Conservation (phyloP, 2,113 vertebrate species). For the Passer domesticus region DNA sequence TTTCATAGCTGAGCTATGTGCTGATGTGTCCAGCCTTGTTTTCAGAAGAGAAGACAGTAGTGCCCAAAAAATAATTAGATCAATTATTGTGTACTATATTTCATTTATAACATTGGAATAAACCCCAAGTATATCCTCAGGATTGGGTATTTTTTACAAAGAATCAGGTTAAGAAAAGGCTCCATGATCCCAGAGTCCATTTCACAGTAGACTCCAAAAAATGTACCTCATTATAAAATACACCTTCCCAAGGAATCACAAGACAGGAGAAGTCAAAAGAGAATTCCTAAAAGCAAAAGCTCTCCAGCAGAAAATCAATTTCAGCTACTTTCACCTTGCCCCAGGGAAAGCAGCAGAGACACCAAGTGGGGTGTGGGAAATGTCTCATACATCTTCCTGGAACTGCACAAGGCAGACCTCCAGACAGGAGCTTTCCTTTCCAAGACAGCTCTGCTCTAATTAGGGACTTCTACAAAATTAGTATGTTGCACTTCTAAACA, state of each 20-base stretch:
- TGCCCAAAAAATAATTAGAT: background rate
- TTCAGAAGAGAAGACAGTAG: background rate
- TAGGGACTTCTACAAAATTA: conserved; percentile 48
- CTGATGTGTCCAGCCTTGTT: background rate
- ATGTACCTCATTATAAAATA: conserved; percentile 47
- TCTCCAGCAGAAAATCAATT: conserved; percentile 69
- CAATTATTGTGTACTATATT: background rate
- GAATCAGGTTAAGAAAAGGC: conserved; percentile 6
- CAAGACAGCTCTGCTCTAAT: conserved; percentile 52
- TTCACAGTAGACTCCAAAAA: conserved; percentile 35
- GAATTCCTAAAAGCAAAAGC: conserved; percentile 58
- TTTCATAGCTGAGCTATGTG: background rate
- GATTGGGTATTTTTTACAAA: background rate
- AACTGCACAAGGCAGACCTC: conserved; percentile 24
- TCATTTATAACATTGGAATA: background rate
- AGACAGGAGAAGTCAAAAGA: conserved; percentile 51
- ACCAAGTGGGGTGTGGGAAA: conserved; percentile 42
- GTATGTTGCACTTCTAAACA: conserved; percentile 23
- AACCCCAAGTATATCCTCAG: background rate
- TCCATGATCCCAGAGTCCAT: conserved; percentile 16
- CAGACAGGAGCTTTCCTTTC: conserved; percentile 50
- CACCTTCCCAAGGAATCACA: conserved; percentile 47
- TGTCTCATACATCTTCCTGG: conserved; percentile 33
- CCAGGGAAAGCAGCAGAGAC: conserved; percentile 55
- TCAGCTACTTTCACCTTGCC: conserved; percentile 61